A percentile compares a stretch with the other conserved stretches of the same genome.
phyloP scores from a whole-genome alignment of 1,140 invertebrate species.

The Saxidomus purpurata region DNA sequence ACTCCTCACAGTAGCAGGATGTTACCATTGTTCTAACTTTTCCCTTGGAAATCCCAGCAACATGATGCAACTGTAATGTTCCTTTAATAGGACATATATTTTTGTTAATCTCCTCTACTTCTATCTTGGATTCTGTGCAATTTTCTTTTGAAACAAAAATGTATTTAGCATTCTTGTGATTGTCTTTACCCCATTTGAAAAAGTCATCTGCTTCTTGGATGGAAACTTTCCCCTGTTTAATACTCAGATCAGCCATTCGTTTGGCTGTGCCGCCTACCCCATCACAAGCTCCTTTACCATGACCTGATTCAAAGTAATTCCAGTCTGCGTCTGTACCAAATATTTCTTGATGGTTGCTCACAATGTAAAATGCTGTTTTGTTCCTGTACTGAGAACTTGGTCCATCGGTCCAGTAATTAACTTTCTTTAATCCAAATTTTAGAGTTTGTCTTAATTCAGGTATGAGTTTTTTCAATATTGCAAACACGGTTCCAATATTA shows the following conservation, averaged over 20 bases:
- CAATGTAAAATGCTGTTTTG: conserved; percentile 61
- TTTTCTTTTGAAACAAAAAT: not conserved
- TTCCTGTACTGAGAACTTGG: conserved; percentile 68
- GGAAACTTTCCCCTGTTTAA: not conserved
- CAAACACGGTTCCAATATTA: conserved; percentile 38
- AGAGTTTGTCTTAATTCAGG: conserved; percentile 26
- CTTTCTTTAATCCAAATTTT: not conserved
- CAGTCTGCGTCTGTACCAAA: conserved; percentile 31
- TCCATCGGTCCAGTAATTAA: conserved; percentile 71
- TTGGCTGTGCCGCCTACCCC: not conserved
- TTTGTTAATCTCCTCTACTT: not conserved
- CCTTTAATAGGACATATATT: not conserved
- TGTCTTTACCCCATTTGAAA: not conserved
- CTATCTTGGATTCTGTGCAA: not conserved
- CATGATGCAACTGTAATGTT: not conserved
- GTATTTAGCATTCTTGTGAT: not conserved
- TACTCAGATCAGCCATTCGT: not conserved
- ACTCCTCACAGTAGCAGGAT: too few species aligned
- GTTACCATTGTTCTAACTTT: too few species aligned
- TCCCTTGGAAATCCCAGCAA: not conserved
- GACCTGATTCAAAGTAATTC: conserved; percentile 31
- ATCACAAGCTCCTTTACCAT: conserved; percentile 15
- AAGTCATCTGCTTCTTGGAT: conserved; percentile 3
- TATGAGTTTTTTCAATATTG: conserved; percentile 58
- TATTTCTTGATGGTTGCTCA: conserved; percentile 39